Evolutionary conservation across 1,140 invertebrate species (phyloP).

Genomic region (Anthonomus grandis): DNA sequence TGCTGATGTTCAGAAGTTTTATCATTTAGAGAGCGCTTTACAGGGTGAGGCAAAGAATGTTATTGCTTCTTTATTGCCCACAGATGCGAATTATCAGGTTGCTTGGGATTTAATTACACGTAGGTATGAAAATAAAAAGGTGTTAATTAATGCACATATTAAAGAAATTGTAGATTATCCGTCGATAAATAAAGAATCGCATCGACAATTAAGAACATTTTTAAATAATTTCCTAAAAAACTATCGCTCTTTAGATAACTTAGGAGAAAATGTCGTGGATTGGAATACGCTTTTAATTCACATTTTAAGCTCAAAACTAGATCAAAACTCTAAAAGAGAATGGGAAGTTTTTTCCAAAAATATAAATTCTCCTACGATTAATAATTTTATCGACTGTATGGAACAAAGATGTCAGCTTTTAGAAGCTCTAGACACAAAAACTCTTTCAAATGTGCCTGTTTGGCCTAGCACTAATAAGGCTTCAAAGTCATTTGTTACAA

Average conservation of each 20-base stretch:
- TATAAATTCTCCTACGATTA: not conserved
- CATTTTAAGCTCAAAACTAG: not conserved
- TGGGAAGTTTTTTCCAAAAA: not conserved
- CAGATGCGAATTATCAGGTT: not conserved
- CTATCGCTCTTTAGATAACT: not conserved
- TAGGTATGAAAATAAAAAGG: not conserved
- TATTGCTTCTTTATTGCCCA: not conserved
- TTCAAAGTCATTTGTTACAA: not conserved
- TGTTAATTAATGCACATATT: not conserved
- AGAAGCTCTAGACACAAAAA: not conserved
- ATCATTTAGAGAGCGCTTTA: not conserved
- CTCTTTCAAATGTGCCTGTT: not conserved
- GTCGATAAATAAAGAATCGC: not conserved
- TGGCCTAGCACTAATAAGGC: not conserved
- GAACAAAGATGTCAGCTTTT: not conserved
- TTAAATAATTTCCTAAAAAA: not conserved
- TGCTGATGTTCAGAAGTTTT: not conserved
- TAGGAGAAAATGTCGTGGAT: too few species aligned
- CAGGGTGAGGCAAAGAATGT: not conserved
- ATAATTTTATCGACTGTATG: not conserved
- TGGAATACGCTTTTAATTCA: too few species aligned
- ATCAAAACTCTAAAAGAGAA: not conserved
- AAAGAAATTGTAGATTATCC: not conserved
- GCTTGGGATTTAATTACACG: not conserved
- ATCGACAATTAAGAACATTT: not conserved